Percentiles rank a stretch among this genome's conserved stretches.
Evolutionary conservation across 2,888 invertebrate genomes (phyloP).

Genomic region (Toxonevra muliebris): DNA sequence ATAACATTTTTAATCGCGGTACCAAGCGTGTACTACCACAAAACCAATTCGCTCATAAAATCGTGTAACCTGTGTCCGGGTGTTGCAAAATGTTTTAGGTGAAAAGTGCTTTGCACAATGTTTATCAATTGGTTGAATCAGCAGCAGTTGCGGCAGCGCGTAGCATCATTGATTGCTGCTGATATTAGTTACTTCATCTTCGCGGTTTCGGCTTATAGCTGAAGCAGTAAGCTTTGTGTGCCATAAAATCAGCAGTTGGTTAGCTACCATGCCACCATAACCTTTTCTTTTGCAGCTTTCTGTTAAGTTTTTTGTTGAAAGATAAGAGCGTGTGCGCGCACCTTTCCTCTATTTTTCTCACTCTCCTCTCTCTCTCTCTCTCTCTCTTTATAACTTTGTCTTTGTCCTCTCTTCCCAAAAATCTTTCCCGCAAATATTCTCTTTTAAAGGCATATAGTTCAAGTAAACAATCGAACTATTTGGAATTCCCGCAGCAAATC

Average conservation of each 20-base stretch:
- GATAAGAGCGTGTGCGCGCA: no score
- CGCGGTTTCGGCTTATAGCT: no score
- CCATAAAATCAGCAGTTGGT: no score
- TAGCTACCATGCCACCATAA: no score
- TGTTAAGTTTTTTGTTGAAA: no score
- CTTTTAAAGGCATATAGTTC: constrained; percentile 28
- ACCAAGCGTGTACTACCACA: no score
- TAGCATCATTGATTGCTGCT: constrained; percentile 38
- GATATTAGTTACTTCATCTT: constrained; percentile 23
- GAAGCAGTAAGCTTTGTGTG: no score
- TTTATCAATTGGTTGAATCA: constrained; percentile 57
- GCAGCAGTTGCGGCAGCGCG: constrained; percentile 41
- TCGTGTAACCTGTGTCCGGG: no score
- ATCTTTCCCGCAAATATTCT: not conserved
- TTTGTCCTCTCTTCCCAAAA: not conserved
- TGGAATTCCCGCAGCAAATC: constrained; percentile 30
- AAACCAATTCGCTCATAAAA: no score
- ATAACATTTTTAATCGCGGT: not conserved
- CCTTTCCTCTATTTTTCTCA: no score
- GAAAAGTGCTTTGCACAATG: constrained; percentile 12
- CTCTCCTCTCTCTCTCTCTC: not conserved
- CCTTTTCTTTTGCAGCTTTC: no score
- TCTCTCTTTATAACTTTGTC: not conserved
- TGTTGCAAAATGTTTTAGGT: no score
- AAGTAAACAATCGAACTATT: constrained; percentile 39